Conservation (phyloP, 2,888 invertebrate genomes). For the Dasysyrphus albostriatus region DNA sequence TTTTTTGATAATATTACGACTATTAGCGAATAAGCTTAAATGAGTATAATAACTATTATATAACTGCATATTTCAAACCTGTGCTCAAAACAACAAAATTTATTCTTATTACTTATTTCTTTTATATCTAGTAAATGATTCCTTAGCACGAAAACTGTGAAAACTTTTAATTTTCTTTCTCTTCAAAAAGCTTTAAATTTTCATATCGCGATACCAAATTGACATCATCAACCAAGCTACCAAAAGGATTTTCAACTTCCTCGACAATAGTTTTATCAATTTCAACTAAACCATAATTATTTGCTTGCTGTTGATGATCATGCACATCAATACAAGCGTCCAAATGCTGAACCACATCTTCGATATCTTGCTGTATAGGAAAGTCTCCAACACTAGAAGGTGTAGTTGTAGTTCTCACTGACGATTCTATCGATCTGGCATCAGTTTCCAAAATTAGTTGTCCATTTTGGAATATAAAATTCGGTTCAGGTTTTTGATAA, state of each 20-base stretch:
- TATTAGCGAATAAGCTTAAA: too few relatives aligned
- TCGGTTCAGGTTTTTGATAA: conserved; percentile 77
- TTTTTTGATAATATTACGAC: too few relatives aligned
- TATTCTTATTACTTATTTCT: neutral
- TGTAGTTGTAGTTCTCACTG: conserved; percentile 36
- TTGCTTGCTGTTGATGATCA: conserved; percentile 24
- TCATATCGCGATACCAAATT: conserved; percentile 61
- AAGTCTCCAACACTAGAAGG: conserved; percentile 28
- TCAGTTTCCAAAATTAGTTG: conserved; percentile 75
- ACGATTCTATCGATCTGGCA: conserved; percentile 73
- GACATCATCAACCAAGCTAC: conserved; percentile 57
- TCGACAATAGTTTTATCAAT: conserved; percentile 15
- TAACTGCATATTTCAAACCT: neutral
- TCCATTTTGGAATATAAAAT: conserved; percentile 76
- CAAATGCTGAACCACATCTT: conserved; percentile 21
- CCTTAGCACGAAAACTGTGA: too few relatives aligned
- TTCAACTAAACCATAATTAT: conserved; percentile 18
- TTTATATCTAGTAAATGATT: neutral
- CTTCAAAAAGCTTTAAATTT: conserved; percentile 34
- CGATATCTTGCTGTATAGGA: neutral
- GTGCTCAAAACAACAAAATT: neutral
- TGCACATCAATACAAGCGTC: conserved; percentile 56
- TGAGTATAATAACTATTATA: too few relatives aligned
- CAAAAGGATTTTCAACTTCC: conserved; percentile 46
- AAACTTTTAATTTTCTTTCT: conserved; percentile 2